Base-by-base conservation (phyloP, 2,888 invertebrate species). In the Oeneis ivallda region DNA sequence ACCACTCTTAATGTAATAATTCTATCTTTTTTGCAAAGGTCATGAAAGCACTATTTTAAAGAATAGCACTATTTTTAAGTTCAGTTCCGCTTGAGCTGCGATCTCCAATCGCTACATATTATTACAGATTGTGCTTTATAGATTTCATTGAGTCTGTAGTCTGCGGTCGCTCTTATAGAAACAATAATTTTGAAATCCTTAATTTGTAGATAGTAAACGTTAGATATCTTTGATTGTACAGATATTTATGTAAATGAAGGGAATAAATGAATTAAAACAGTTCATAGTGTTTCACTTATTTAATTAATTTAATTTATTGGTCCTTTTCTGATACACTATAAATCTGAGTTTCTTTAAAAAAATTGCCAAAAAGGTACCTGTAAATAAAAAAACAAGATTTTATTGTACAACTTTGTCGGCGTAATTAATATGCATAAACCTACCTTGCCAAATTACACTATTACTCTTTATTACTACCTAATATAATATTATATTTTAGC, bases 181-280 rank as follows among this genome's bases (percentile, higher is more conserved):
- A 1, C 45, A 8, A 5, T 58, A 59, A 26, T 26, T 26, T 53
- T 62, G 41, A 58, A 50, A 47, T 60, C n/a, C 11, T 50, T 59
- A 9, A 65, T 41, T 57, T 64, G 58, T 64, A 69, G 67, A 60
- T 64, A 66, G 47, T 17, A 41, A 58, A 59, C n/a, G 41, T 54
- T 63, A 65, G 68, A 56, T 17, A 56, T 56, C 39, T 56, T 56
- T 56, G 19, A 56, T 56, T 56, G 56, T 56, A 41, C 60, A 54
- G 39, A 17, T 43, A 41, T n/a, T 59, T 58, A 56, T 69, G 64
- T 65, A 69, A 61, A 63, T 69, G 65, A 43, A 56, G 43, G 65
- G 60, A 61, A 67, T 67, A 67, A 69, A 65, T 60, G 52, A 61
- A 54, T 39, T 11, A 41, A 43, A 65, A 49, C 56, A 43, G 8